phyloP scores from a whole-genome alignment of 2,797 vertebrate genomes.

The Sebastes oblongus region DNA sequence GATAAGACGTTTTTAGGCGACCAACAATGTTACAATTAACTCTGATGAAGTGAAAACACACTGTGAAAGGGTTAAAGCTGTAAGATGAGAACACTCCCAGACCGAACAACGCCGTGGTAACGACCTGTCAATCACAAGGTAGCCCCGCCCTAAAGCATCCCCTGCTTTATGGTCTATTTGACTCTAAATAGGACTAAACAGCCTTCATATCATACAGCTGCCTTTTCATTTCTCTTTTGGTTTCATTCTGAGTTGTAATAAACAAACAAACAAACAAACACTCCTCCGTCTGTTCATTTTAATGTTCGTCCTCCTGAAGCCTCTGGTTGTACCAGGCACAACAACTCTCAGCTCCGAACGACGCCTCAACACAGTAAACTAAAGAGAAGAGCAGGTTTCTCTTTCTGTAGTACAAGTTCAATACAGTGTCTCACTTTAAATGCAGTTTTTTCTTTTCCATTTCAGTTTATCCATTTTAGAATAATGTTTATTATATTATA shows the following conservation, averaged over 20 bases:
- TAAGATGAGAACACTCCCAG: too few species aligned
- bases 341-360: background rate
- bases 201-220: background rate
- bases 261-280: conserved; percentile 14
- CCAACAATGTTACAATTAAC: too few species aligned
- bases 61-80: too few species aligned
- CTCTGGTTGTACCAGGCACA: conserved; percentile 35
- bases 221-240: background rate
- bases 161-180: too few species aligned
- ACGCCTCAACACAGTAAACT: background rate
- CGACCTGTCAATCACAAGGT: too few species aligned
- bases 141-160: too few species aligned
- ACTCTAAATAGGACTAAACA: too few species aligned
- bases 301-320: background rate
- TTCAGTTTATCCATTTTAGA: background rate
- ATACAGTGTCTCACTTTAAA: background rate
- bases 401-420: background rate
- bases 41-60: too few species aligned
- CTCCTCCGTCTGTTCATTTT: background rate
- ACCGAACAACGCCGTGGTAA: too few species aligned
- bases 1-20: too few species aligned
- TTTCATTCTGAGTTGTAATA: background rate
- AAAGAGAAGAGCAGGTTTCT: background rate
- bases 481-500: too few species aligned
- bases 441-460: too few species aligned